Evolutionary conservation across 2,797 vertebrate genomes (phyloP), one percentile per base, ranked within the genome.

Genomic region (Phaenicophaeus curvirostris): DNA sequence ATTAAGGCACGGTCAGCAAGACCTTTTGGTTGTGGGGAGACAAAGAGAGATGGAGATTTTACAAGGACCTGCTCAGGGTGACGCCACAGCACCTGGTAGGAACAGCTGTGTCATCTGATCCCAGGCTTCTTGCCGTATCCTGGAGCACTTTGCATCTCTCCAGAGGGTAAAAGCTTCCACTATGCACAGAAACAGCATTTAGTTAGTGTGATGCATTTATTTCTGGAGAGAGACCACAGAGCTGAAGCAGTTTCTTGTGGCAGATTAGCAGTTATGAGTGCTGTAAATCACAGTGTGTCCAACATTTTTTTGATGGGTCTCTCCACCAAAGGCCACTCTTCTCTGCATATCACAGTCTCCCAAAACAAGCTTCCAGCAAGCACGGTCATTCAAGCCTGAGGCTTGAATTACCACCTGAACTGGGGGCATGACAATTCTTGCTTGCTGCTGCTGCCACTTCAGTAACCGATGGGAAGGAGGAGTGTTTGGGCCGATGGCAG

Each of bases 401-500:
- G 69, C 42, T 85, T 79, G 68, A 77, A 62, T 71, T 50, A 7
- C 58, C 44, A 9, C 2, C 0, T 1, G 28, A 65, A 8, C 14
- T 2, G 0, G 11, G 46, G 59, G 33, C 42, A 73, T 3, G 3
- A 27, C 2, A 5, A 19, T 69, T 30, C 63, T 35, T 0, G 1
- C 31, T 39, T n/a, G 76, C 66, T 87, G 58, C 81, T 4, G 54
- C 78, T 4, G 6, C 75, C 0, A 5, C 68, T 68, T 48, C 2
- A 2, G 79, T 7, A 80, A 30, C 11, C 0, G 3, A 35, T 17
- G 75, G 54, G 24, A 75, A 80, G 61, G 51, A 85, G 71, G 79
- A 90, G 53, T 18, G 74, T 89, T 75, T 92, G 85, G 92, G 94
- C 92, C 82, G 11, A 93, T 92, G 94, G 92, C 87, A 92, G 59